Percentiles rank a stretch among this genome's conserved stretches.
These are phyloP conservation scores for Furcifer pardalis DNA, from an alignment of 2,797 vertebrate genomes.

Conservation along the genomic window DNA sequence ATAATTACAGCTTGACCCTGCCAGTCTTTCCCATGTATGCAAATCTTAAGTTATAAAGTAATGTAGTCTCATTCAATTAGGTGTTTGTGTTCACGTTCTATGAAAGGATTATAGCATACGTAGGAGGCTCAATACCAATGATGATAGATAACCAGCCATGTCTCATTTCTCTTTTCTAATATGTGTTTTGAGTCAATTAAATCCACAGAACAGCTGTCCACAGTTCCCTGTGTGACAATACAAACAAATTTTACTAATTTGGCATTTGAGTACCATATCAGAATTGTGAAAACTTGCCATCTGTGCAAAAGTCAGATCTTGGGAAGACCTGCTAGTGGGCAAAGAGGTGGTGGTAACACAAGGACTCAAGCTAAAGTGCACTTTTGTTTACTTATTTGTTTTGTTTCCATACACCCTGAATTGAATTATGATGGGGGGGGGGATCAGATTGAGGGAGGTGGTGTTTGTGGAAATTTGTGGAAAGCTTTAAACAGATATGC, in stretches of 20 bases:
- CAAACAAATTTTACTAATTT: neutral
- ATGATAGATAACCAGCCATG: neutral
- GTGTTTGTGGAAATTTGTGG: neutral
- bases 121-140: neutral
- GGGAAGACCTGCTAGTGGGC: neutral
- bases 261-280: neutral
- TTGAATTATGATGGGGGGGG: neutral
- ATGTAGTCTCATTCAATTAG: neutral
- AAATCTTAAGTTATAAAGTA: neutral
- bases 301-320: constrained; percentile 3
- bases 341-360: neutral
- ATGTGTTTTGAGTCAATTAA: neutral
- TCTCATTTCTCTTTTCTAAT: constrained; percentile 19
- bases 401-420: neutral
- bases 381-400: neutral
- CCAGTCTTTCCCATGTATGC: neutral
- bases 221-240: fast-evolving
- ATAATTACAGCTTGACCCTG: neutral
- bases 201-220: neutral
- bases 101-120: neutral
- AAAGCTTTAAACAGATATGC: neutral
- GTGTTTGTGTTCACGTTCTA: neutral
- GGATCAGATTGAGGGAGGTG: neutral
- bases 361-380: neutral
- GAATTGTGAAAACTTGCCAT: constrained; percentile 9